Base-by-base conservation (phyloP, 1,140 invertebrate genomes). In the Eulimnadia texana region DNA sequence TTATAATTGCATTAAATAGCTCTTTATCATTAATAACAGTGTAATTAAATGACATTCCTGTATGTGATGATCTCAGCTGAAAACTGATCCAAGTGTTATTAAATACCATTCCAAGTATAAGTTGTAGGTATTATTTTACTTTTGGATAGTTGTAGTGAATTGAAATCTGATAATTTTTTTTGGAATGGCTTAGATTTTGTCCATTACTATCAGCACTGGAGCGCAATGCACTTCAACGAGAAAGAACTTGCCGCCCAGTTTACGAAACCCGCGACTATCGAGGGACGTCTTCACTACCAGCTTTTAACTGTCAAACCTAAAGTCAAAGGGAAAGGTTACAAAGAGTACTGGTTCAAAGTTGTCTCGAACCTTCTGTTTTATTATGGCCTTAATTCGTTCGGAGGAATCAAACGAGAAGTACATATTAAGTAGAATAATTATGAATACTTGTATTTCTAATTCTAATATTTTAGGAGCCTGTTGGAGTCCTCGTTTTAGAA, bases 301-400 rank as follows among this genome's bases (percentile, higher is more conserved):
- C 27, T 57, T 29, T 16, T 42, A 10, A 20, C 27, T 3, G 9
- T 19, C 11, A 33, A 42, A 16, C 33, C 33, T 20, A 29, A 57
- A 57, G 25, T 57, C 55, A 16, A 57, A 33, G 33, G 16, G 11
- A 33, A 42, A 55, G 55, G 55, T 29, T 61, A 53, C 22, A 52
- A 47, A 20, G 60, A 61, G 23, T 54, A 52, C 16, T 61, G 60
- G 60, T 61, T 61, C 29, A 61, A 54, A 61, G 25, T 54, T 28
- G 53, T 51, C n/a, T 50, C 50, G 20, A 61, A 61, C 53, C 51
- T 61, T 52, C 60, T 61, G 3, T 61, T 61, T 61, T 61, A 61
- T 24, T 61, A 53, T 33, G 28, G 50, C 27, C 33, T 61, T 16
- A 54, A 61, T 16, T 53, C 25, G 28, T 61, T 61, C 29, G 60